Evolutionary conservation across 2,113 vertebrate species (phyloP), one percentile per base, ranked within the genome.

Genomic region (Terrapene triunguis): DNA sequence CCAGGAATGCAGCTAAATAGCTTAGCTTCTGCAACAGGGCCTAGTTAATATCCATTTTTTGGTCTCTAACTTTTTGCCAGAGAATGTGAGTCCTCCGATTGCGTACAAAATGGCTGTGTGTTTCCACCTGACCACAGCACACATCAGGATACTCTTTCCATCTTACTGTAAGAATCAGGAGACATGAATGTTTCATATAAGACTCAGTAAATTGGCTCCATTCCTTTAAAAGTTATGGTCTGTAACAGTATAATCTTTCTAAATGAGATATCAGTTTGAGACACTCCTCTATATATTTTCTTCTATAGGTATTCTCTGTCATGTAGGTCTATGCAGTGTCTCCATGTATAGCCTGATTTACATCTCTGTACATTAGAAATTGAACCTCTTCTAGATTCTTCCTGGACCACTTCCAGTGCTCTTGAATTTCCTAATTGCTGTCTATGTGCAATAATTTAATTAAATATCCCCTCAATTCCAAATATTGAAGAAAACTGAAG

Each of bases 401-500:
- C 6, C 5, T 65, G 21, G n/a, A 35, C 79, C 48, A 3, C 51
- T 29, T 82, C 62, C 44, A 53, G 65, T 88, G 82, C 78, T 72
- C 2, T 1, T 84, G 54, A 14, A 3, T 92, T 57, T 65, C 47
- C 62, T 44, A 13, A 27, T 81, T 76, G 32, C 6, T 32, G 9
- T 88, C 96, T 84, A 50, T 96, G 47, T 50, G 10, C 24, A 84
- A 65, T 10, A 69, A 25, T 44, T 90, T 72, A 19, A 51, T 84
- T 55, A 57, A 87, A 91, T 54, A 88, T 54, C 57, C 17, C 0
- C 14, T 83, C 62, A 54, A 32, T 51, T 84, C 16, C 24, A 76
- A 82, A 27, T 62, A 69, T 16, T 50, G 21, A 76, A 85, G 74
- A 83, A 88, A 87, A 86, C 35, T 8, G 29, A 51, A 47, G 29